Conservation (phyloP, 2,113 vertebrate species). For the Scalopus aquaticus region DNA sequence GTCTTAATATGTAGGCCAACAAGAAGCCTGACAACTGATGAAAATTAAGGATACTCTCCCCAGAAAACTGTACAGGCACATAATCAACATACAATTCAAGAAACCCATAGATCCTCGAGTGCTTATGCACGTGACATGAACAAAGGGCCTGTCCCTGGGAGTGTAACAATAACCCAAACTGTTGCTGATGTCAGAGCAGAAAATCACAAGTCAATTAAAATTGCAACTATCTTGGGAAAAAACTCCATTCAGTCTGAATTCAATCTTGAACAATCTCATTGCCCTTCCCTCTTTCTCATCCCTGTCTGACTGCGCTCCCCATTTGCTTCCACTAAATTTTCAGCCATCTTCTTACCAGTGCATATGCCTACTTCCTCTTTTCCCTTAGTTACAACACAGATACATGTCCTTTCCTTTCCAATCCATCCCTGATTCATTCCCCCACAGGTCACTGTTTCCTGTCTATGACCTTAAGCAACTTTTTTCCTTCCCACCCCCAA, state of each 20-base stretch:
- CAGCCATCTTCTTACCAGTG: background rate
- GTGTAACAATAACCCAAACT: too few relatives aligned
- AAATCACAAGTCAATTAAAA: background rate
- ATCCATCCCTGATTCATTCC: background rate
- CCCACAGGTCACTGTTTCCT: background rate
- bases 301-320: fast-evolving
- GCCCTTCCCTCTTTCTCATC: fast-evolving
- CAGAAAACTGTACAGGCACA: background rate
- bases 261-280: background rate
- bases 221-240: background rate
- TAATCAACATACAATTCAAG: too few relatives aligned
- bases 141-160: background rate
- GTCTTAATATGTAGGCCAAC: too few relatives aligned
- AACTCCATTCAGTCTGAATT: background rate
- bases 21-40: too few relatives aligned
- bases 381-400: background rate
- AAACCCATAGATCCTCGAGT: fast-evolving
- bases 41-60: background rate
- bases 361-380: background rate
- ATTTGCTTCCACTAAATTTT: background rate
- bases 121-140: fast-evolving
- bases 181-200: background rate
- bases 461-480: background rate
- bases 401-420: background rate
- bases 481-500: too few relatives aligned